These are phyloP conservation scores for Merops nubicus DNA, from an alignment of 2,113 vertebrate genomes.

Conservation along the genomic window DNA sequence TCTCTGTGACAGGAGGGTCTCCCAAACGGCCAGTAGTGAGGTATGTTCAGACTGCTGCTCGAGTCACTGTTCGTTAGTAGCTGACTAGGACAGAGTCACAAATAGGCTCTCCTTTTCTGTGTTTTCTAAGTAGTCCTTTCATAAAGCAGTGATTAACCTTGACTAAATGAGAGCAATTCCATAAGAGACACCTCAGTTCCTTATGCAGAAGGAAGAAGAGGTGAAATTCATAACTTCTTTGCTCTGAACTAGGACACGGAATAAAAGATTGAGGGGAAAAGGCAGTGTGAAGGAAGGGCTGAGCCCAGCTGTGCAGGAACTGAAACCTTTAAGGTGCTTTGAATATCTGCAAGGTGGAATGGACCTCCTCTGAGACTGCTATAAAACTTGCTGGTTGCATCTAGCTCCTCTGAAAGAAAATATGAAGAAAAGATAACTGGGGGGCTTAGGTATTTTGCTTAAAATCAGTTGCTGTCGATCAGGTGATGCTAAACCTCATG, in stretches of 20 bases:
- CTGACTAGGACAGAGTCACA: neutral
- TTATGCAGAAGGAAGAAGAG: neutral
- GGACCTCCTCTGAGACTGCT: neutral
- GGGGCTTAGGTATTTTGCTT: neutral
- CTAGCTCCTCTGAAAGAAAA: neutral
- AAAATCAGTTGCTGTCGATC: constrained; percentile 10
- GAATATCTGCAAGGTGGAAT: neutral
- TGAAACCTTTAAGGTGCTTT: neutral
- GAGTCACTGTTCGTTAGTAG: neutral
- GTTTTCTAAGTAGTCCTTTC: neutral
- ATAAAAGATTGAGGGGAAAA: neutral
- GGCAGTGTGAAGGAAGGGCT: neutral
- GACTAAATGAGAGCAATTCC: neutral
- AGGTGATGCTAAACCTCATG: neutral
- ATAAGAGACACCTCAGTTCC: neutral
- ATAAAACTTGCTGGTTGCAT: neutral
- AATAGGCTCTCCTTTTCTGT: neutral
- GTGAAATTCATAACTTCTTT: neutral
- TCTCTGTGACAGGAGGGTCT: neutral
- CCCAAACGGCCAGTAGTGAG: neutral
- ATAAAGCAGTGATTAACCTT: neutral
- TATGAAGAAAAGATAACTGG: neutral
- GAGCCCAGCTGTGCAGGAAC: neutral
- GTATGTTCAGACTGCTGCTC: neutral
- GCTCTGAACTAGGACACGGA: neutral